Percentiles rank a stretch among this genome's conserved stretches.
Evolutionary conservation across 2,888 invertebrate genomes (phyloP).

Genomic region (Drosophila picticornis): DNA sequence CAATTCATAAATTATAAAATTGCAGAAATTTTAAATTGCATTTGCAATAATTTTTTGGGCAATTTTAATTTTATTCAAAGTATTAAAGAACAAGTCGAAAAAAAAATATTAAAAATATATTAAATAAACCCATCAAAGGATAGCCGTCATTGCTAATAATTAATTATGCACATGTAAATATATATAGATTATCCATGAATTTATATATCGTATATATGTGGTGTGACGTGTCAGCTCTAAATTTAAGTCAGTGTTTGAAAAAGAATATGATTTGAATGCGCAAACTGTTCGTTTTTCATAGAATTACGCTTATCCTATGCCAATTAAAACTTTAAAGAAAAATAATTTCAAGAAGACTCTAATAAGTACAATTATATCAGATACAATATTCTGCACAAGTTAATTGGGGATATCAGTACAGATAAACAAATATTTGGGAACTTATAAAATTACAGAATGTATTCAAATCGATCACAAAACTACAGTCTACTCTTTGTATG

Average conservation of each 20-base stretch:
- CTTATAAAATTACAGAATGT: background rate
- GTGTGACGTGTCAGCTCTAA: too few species aligned
- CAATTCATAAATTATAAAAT: constrained; percentile 67
- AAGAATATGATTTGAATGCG: constrained; percentile 12
- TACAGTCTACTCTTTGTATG: background rate
- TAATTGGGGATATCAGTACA: background rate
- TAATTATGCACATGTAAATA: constrained; percentile 40
- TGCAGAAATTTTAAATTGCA: constrained; percentile 52
- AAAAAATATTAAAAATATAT: constrained; percentile 12
- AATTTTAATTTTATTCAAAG: constrained; percentile 19
- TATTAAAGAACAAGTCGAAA: constrained; percentile 7
- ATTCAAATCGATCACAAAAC: background rate
- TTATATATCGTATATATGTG: background rate
- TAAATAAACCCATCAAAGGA: constrained; percentile 52
- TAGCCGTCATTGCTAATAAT: constrained; percentile 62
- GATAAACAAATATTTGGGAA: background rate
- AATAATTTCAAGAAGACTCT: background rate
- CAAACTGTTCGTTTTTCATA: constrained; percentile 8
- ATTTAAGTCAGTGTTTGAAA: background rate
- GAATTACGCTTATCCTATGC: background rate
- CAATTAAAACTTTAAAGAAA: background rate
- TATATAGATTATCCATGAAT: background rate
- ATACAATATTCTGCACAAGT: background rate
- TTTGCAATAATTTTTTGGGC: constrained; percentile 48
- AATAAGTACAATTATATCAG: background rate